Evolutionary conservation across 2,797 vertebrate genomes (phyloP).

Genomic region (Sorex maritimensis): DNA sequence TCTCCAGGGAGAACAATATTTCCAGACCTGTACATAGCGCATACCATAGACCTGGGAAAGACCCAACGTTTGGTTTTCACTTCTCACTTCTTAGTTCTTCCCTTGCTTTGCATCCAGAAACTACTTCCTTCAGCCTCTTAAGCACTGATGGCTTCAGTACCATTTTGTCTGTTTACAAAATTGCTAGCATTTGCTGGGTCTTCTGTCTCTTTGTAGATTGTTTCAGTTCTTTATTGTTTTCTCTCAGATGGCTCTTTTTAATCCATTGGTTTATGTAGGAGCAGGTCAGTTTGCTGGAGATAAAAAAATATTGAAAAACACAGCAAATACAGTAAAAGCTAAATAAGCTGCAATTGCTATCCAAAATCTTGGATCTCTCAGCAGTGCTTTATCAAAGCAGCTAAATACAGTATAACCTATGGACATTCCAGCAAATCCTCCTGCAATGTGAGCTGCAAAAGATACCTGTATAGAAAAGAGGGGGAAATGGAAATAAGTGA

Average conservation of each 20-base stretch:
- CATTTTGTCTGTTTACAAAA: conserved; percentile 31
- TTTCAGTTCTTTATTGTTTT: neutral
- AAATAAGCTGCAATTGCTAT: conserved; percentile 93
- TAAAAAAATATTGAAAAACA: conserved; percentile 95
- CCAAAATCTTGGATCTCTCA: conserved; percentile 96
- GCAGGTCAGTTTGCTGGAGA: conserved; percentile 90
- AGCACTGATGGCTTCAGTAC: neutral
- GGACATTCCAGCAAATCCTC: conserved; percentile 95
- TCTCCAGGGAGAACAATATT: neutral
- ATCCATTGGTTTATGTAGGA: neutral
- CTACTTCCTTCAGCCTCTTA: conserved; percentile 32
- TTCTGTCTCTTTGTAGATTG: conserved; percentile 69
- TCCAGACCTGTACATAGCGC: neutral
- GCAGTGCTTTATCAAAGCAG: conserved; percentile 93
- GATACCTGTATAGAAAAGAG: conserved; percentile 92
- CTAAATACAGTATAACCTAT: conserved; percentile 97
- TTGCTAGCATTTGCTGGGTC: conserved; percentile 1
- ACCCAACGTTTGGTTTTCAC: neutral
- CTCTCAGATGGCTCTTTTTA: neutral
- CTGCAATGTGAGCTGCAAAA: conserved; percentile 96
- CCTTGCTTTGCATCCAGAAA: conserved; percentile 3
- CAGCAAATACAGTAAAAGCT: conserved; percentile 92
- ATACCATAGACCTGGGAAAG: neutral
- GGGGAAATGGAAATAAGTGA: conserved; percentile 13
- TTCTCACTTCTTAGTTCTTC: conserved; percentile 6